Evolutionary conservation across 2,888 invertebrate species (phyloP).

Genomic region (Epiblema foenella): DNA sequence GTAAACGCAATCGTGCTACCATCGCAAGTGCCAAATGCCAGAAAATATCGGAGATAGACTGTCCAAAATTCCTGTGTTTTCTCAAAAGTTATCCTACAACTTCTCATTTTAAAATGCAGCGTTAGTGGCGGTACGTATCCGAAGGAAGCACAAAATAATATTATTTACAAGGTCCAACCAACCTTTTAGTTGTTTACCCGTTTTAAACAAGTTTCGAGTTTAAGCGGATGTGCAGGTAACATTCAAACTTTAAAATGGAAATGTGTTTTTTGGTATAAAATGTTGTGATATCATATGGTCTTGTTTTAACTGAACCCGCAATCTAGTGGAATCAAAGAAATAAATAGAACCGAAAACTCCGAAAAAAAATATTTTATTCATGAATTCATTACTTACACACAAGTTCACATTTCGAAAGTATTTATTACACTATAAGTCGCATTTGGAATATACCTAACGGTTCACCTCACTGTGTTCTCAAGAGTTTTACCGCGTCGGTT

Average conservation of each 20-base stretch:
- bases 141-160: neutral
- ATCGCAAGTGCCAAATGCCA: no score
- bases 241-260: no score
- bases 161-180: no score
- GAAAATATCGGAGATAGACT: neutral
- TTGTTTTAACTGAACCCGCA: neutral
- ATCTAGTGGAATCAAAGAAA: neutral
- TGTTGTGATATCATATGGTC: neutral
- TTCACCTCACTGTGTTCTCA: no score
- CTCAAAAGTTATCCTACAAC: neutral
- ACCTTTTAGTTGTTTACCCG: no score
- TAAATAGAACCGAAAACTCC: neutral
- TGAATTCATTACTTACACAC: neutral
- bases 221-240: no score
- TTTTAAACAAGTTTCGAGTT: no score
- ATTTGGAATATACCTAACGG: no score
- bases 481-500: no score
- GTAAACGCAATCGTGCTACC: no score
- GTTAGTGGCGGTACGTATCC: neutral
- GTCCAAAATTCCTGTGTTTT: neutral
- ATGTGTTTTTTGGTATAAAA: neutral
- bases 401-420: neutral
- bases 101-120: neutral
- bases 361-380: neutral
- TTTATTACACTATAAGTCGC: neutral